Evolutionary conservation across 1,140 invertebrate species (phyloP), one percentile per base, ranked within the genome.

Genomic region (Xylocopa sonorina): DNA sequence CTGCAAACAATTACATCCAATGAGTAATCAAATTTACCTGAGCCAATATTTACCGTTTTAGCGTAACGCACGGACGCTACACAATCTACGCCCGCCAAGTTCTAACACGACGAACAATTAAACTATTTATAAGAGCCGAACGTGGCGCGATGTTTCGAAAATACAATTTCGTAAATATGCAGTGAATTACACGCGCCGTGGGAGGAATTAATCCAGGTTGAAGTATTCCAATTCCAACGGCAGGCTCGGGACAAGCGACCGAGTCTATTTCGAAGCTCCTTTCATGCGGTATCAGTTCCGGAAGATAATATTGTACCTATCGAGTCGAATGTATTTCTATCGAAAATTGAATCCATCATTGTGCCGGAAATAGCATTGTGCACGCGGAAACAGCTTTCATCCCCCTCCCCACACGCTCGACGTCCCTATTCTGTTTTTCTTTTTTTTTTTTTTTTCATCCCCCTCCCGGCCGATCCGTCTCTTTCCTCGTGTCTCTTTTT

Each of bases 331-430:
- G 34, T 57, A 71, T 71, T 57, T 57, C 68, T 71, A 43, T 71
- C 68, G 68, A 71, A 71, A 71, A 71, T 71, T 71, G 68, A 71
- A 71, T 71, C 68, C 68, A 71, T 71, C 68, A 71, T 71, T 71
- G 38, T 71, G 68, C 51, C 68, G 68, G 68, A 71, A 71, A 71
- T 71, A 71, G 68, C 38, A 71, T 71, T 71, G 68, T 71, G 38
- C 51, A 71, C 68, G 34, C 68, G 68, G 51, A 71, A 71, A 71
- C 68, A 41, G 51, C 38, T 71, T 50, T 21, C 46, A 67, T 67
- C 21, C 46, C 62, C 7, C 7, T 51, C 64, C 29, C 64, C 2
- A 10, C 29, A 29, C 21, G n/a, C 27, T 34, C 29, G 48, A 34
- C 64, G 46, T 51, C 29, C 4, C 48, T 51, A 51, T 68, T 51